A percentile compares a stretch with the other conserved stretches of the same genome.
phyloP scores from a whole-genome alignment of 2,797 vertebrate species.

The Gallinago solitaria region DNA sequence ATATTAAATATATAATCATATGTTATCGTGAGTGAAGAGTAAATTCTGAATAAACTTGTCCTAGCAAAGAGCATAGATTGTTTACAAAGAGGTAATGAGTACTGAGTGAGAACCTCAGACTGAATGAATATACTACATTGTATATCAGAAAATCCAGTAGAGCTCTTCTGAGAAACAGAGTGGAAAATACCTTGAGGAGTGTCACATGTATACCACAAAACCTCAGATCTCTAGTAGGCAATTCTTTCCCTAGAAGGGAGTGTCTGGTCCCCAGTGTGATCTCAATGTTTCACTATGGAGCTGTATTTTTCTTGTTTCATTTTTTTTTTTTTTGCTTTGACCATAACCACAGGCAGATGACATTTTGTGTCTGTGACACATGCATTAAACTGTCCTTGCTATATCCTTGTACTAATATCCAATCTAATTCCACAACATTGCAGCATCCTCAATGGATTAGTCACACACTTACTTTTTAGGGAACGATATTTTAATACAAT shows the following conservation, averaged over 20 bases:
- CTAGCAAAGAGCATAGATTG: background rate
- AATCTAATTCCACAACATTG: background rate
- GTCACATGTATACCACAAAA: background rate
- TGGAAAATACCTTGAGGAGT: background rate
- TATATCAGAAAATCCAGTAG: background rate
- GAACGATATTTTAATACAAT: background rate
- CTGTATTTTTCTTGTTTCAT: background rate
- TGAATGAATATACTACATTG: background rate
- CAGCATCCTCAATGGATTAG: background rate
- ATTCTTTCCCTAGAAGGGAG: background rate
- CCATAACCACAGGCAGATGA: background rate
- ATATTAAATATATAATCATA: constrained; percentile 35
- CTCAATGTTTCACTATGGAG: background rate
- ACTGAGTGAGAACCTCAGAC: background rate
- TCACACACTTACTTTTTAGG: background rate
- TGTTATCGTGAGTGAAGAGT: background rate
- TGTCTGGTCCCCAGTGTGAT: background rate
- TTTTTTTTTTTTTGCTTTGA: background rate
- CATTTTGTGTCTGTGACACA: background rate
- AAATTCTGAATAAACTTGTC: background rate
- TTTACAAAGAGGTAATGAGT: background rate
- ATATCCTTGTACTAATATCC: background rate
- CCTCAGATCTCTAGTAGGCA: background rate
- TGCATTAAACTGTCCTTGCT: constrained; percentile 10
- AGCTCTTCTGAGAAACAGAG: background rate